Evolutionary conservation across 2,113 vertebrate genomes (phyloP).

Genomic region (Pollimyrus isidori): DNA sequence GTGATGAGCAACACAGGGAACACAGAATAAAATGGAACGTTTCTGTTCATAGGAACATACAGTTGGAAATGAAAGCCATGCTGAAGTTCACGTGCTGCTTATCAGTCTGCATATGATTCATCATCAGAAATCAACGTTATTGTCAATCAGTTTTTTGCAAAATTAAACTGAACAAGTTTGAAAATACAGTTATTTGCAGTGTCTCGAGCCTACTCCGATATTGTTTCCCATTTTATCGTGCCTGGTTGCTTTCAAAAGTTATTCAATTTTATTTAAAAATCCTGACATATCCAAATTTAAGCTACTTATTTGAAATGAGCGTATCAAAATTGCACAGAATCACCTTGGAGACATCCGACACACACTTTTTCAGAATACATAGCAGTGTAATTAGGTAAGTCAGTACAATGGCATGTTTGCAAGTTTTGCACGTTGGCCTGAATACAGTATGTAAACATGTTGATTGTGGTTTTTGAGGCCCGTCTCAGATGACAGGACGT

Average conservation of each 20-base stretch:
- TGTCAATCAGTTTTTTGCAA: too few relatives aligned
- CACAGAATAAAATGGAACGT: background rate
- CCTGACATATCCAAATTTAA: background rate
- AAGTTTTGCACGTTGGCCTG: background rate
- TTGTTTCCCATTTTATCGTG: too few relatives aligned
- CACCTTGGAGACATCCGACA: background rate
- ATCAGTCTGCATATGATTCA: background rate
- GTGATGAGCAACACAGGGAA: background rate
- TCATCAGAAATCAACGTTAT: background rate
- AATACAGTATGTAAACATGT: background rate
- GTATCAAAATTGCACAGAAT: background rate
- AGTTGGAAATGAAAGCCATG: background rate
- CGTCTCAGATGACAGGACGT: background rate
- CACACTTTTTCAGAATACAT: background rate
- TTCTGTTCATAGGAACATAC: background rate
- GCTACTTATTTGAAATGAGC: background rate
- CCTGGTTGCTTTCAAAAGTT: too few relatives aligned
- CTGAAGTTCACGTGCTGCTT: background rate
- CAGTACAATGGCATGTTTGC: background rate
- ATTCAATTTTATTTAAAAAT: background rate
- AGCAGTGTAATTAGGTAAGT: background rate
- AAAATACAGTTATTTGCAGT: too few relatives aligned
- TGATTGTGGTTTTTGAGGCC: constrained; percentile 1
- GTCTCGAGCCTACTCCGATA: background rate
- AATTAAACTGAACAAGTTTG: too few relatives aligned